phyloP scores from a whole-genome alignment of 2,797 vertebrate genomes.

The Sebastes ruberrimus region DNA sequence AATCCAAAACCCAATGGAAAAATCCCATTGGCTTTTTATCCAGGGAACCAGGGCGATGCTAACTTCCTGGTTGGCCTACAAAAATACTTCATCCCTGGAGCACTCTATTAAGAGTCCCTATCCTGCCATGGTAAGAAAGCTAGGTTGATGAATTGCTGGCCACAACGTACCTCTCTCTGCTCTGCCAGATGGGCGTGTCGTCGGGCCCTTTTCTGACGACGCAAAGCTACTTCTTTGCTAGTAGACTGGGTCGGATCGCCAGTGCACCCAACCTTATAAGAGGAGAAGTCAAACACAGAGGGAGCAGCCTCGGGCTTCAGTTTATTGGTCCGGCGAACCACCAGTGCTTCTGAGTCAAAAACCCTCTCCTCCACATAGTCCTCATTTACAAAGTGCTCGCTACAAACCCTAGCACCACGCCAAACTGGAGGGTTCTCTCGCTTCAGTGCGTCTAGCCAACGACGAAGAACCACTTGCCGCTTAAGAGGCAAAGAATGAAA shows the following conservation, averaged over 20 bases:
- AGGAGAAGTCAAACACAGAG: background rate
- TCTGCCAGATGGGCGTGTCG: background rate
- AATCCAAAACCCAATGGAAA: too few relatives aligned
- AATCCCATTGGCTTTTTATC: too few relatives aligned
- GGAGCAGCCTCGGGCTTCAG: background rate
- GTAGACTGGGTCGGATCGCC: background rate
- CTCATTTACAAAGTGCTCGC: background rate
- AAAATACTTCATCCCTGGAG: too few relatives aligned
- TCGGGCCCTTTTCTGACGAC: background rate
- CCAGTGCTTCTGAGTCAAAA: background rate
- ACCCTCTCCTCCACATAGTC: background rate
- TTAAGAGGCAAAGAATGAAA: background rate
- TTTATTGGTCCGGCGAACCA: background rate
- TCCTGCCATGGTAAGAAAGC: background rate
- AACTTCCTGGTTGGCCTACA: too few relatives aligned
- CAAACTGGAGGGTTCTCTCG: background rate
- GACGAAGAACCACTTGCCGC: background rate
- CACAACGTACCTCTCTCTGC: background rate
- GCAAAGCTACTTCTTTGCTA: background rate
- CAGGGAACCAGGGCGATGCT: accelerated
- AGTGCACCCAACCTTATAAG: background rate
- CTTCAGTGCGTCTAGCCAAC: background rate
- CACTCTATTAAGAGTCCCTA: background rate
- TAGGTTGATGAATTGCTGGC: background rate
- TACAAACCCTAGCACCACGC: background rate